Percentiles rank a stretch among this genome's conserved stretches.
Evolutionary conservation across 2,888 invertebrate species (phyloP).

Genomic region (Tiphia femorata): DNA sequence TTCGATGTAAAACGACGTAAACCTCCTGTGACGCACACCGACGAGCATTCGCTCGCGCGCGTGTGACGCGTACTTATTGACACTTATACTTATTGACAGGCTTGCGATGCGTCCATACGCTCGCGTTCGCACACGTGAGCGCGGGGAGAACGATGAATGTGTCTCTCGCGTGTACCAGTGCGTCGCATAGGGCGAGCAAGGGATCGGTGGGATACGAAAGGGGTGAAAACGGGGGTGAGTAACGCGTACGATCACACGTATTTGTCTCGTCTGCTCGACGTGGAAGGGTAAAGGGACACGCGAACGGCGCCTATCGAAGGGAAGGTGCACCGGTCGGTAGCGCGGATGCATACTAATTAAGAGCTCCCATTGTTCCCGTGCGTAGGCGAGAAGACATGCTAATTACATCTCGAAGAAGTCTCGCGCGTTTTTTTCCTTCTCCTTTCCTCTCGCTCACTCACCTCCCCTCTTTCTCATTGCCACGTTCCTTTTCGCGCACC

Average conservation of each 20-base stretch:
- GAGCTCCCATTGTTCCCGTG: conserved; percentile 52
- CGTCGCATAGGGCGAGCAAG: neutral
- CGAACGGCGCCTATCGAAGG: conserved; percentile 10
- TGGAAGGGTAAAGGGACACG: conserved; percentile 17
- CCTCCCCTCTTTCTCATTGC: conserved; percentile 26
- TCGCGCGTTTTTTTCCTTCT: too few relatives aligned
- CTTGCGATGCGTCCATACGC: too few relatives aligned
- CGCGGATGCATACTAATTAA: conserved; percentile 61
- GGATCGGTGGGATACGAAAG: neutral
- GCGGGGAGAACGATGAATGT: too few relatives aligned
- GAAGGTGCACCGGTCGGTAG: conserved; percentile 26
- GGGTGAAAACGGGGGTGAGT: conserved; percentile 6
- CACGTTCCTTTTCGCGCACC: conserved; percentile 3
- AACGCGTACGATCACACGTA: neutral
- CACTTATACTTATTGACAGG: too few relatives aligned
- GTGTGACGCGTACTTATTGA: too few relatives aligned
- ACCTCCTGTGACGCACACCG: too few relatives aligned
- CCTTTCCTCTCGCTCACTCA: conserved; percentile 11
- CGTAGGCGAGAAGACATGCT: conserved; percentile 61
- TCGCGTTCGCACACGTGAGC: too few relatives aligned
- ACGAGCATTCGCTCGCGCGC: too few relatives aligned
- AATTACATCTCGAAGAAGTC: conserved; percentile 65
- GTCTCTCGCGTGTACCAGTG: too few relatives aligned
- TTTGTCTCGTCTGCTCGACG: conserved; percentile 6
- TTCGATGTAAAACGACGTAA: neutral